Evolutionary conservation across 2,888 invertebrate species (phyloP), one percentile per base, ranked within the genome.

Genomic region (Steromphala cineraria): DNA sequence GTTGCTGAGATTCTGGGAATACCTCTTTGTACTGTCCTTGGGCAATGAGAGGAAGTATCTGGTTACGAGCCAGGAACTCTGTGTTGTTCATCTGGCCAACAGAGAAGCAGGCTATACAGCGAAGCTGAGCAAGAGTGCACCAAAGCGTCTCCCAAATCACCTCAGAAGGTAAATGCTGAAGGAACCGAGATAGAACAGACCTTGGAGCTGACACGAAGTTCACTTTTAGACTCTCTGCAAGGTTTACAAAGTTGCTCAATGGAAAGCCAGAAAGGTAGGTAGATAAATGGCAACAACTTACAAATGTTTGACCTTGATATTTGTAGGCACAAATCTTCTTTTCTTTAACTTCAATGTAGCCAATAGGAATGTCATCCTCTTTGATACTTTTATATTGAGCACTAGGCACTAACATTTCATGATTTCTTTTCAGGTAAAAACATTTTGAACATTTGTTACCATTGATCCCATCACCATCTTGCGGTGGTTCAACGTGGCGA

Each of bases 1-100:
- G 36, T 36, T 36, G 36, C 36, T 4, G 36, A 24, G 19, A 21
- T 24, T 5, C 0, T 5, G 7, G 28, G 17, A 53, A 52, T 3
- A 53, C 53, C 24, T 75, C 75, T 1, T 7, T 53, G 53, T 28
- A 75, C 21, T 75, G 19, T 24, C 53, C 53, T 24, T 75, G 52
- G 52, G 75, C 75, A 24, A 75, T 75, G 10, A 53, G 15, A 2
- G 75, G 21, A 0, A 75, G 53, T 7, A 75, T 24, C 2, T 21
- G 21, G 24, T 75, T 75, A 21, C 28, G 21, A 17, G 17, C 31
- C 15, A 75, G 53, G 31, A 53, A 75, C 5, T 52, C 53, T 75
- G 75, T 75, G 28, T 53, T 17, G 53, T 75, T 75, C 75, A 75
- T 75, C 53, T 75, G 75, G 5, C 75, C 75, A 17, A 75, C 53